These are phyloP conservation scores for Trachemys scripta DNA, from an alignment of 2,113 vertebrate genomes.

Conservation along the genomic window DNA sequence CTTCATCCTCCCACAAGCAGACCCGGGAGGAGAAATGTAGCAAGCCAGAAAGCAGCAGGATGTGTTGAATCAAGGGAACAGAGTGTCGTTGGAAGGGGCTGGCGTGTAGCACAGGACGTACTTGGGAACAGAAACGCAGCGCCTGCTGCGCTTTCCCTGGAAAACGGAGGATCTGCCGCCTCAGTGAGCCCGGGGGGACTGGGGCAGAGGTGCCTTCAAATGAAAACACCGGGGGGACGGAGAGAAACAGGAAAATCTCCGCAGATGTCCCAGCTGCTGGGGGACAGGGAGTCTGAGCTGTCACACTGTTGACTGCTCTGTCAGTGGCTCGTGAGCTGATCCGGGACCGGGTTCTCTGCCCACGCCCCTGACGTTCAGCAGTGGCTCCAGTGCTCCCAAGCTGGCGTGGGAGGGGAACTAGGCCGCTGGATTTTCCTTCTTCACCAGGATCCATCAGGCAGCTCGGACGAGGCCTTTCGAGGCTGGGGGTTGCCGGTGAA, in stretches of 20 bases:
- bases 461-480: background rate
- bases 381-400: background rate
- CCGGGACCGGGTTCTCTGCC: background rate
- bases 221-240: background rate
- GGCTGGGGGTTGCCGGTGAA: background rate
- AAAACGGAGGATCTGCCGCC: background rate
- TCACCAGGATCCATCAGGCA: background rate
- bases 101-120: too few species aligned
- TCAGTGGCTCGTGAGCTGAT: too few species aligned
- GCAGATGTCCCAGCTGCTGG: background rate
- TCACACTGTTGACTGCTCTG: background rate
- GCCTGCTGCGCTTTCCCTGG: background rate
- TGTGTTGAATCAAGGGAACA: background rate
- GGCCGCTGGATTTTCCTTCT: background rate
- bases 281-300: background rate
- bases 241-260: background rate
- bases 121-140: background rate
- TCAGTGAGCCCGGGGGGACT: too few species aligned
- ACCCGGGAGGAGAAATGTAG: background rate
- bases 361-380: background rate
- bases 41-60: background rate
- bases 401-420: background rate
- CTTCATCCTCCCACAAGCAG: background rate
- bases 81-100: background rate
- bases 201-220: background rate